phyloP scores from a whole-genome alignment of 2,113 vertebrate genomes.

The Megalops atlanticus region DNA sequence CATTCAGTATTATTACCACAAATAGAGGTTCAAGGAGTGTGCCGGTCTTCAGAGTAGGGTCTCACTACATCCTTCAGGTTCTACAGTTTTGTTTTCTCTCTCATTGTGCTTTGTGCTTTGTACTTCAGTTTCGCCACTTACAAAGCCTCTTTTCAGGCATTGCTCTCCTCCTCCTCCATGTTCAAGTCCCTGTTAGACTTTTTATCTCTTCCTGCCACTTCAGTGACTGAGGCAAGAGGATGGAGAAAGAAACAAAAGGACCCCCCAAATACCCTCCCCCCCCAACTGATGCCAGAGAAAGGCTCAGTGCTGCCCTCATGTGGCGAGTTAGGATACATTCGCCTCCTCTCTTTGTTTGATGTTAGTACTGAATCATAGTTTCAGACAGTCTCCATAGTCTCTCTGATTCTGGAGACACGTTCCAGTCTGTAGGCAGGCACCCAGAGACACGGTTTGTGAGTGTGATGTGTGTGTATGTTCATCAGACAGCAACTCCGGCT shows the following conservation, averaged over 20 bases:
- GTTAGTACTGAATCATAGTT: slow-evolving; percentile 47
- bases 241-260: slow-evolving; percentile 20
- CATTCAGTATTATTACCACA: not conserved
- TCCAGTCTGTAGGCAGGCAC: slow-evolving; percentile 52
- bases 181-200: not conserved
- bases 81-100: slow-evolving; percentile 15
- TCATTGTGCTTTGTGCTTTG: slow-evolving; percentile 39
- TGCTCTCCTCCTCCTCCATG: not conserved
- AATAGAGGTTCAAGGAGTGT: not conserved
- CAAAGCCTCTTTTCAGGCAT: not conserved
- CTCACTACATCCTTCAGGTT: not conserved
- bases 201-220: slow-evolving; percentile 3
- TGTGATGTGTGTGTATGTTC: slow-evolving; percentile 33
- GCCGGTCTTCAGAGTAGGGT: not conserved
- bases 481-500: slow-evolving; percentile 39
- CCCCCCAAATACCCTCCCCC: not conserved
- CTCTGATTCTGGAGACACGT: slow-evolving; percentile 43
- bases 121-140: slow-evolving; percentile 12
- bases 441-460: slow-evolving; percentile 32
- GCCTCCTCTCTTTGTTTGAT: slow-evolving; percentile 29
- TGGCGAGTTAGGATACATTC: slow-evolving; percentile 50
- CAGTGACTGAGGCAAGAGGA: not conserved
- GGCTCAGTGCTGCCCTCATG: slow-evolving; percentile 53
- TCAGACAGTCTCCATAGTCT: slow-evolving; percentile 48
- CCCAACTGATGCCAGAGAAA: not conserved